These are phyloP conservation scores for Bubo bubo DNA, from an alignment of 2,113 vertebrate species.

Conservation along the genomic window DNA sequence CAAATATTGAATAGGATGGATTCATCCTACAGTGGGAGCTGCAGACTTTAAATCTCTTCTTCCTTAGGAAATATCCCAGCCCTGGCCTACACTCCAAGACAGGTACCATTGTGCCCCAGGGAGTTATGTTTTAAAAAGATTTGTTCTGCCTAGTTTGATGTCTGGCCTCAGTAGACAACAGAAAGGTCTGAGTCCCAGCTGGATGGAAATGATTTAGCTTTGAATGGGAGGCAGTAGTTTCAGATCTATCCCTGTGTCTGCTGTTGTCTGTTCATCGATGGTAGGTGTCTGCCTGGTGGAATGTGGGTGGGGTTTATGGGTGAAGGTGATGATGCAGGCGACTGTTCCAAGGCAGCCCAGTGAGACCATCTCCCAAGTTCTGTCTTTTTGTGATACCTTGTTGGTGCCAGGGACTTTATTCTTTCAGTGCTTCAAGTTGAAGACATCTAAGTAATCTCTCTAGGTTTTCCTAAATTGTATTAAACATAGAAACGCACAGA, in stretches of 20 bases:
- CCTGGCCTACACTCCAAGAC: not conserved
- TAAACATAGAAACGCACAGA: not conserved
- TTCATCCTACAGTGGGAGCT: not conserved
- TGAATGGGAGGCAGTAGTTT: not conserved
- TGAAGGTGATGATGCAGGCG: not conserved
- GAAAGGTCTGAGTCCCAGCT: not conserved
- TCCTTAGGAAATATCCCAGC: not conserved
- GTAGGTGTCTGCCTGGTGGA: not conserved
- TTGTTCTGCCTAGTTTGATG: not conserved
- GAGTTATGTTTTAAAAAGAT: not conserved
- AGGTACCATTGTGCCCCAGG: not conserved
- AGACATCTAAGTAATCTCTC: not conserved
- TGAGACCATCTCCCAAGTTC: not conserved
- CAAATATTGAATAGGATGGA: not conserved
- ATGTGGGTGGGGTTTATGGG: fast-evolving
- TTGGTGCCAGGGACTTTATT: not conserved
- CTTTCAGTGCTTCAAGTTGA: not conserved
- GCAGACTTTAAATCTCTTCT: not conserved
- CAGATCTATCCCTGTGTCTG: not conserved
- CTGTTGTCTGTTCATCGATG: not conserved
- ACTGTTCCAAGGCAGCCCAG: not conserved
- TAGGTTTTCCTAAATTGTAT: not conserved
- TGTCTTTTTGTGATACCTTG: not conserved
- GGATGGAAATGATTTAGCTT: not conserved
- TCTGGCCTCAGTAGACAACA: not conserved